Evolutionary conservation across 2,797 vertebrate genomes (phyloP), one percentile per base, ranked within the genome.

Genomic region (Tragelaphus eurycerus): DNA sequence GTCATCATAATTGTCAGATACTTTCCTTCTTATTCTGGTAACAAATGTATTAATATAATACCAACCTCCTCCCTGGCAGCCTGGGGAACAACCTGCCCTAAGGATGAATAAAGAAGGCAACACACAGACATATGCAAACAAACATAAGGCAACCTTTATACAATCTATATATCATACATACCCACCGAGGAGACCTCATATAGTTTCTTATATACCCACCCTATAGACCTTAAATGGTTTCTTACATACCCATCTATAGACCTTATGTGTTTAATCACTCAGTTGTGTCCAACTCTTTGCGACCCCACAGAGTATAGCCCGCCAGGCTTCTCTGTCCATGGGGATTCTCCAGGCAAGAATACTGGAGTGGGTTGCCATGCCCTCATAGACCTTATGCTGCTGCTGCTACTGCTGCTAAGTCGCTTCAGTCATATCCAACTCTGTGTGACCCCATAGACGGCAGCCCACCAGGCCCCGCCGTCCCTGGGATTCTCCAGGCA

Each of bases 21-120:
- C 15, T 74, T 93, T 82, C 88, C 90, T 46, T 85, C 76, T 67
- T 93, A 34, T 87, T 92, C 89, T 92, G 27, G 34, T 71, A 74
- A 86, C 79, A 93, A 76, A 91, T 59, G 3, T 82, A 46, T 71
- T 62, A 84, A 59, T 78, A 87, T 3, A 86, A 94, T 96, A 59
- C 16, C 9, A n/a, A 6, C 82, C 74, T 92, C 29, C 15, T 89
- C 78, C 67, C 29, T 62, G 1, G n/a, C 43, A 95, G 83, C 82
- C 90, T 88, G n/a, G 19, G 74, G 21, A 93, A 54, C 21, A 57
- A 62, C 29, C 62, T 86, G 81, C 50, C 21, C 83, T 21, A 74
- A 90, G 17, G 29, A 31, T 60, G 55, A 93, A 81, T 90, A 87
- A 79, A 95, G 90, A 92, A 90, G 43, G 27, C 46, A 48, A 86